phyloP scores from a whole-genome alignment of 92 coral and sea anemone species.

The Virgularia gustaviana region DNA sequence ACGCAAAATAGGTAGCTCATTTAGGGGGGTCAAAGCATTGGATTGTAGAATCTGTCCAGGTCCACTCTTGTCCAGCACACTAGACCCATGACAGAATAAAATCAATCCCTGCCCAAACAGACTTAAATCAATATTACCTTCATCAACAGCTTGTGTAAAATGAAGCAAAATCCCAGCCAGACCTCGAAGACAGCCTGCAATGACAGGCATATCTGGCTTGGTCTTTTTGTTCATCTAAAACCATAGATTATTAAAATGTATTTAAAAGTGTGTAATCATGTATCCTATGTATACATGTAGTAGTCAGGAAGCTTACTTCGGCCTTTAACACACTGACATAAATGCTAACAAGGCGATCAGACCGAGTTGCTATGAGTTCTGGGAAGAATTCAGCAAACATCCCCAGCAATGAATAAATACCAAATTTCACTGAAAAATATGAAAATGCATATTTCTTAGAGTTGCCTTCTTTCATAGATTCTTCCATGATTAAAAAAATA shows the following conservation, averaged over 20 bases:
- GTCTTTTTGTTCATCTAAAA: slow-evolving; percentile 69
- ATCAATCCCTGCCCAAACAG: too few relatives aligned
- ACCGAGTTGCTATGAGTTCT: slow-evolving; percentile 65
- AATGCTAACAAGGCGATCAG: slow-evolving; percentile 71
- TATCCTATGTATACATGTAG: too few relatives aligned
- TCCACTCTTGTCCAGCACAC: not conserved
- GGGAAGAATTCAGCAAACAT: slow-evolving; percentile 86
- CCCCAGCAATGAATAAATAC: slow-evolving; percentile 70
- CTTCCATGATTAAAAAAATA: too few relatives aligned
- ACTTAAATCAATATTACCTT: slow-evolving; percentile 66
- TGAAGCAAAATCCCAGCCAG: slow-evolving; percentile 70
- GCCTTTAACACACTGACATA: slow-evolving; percentile 68
- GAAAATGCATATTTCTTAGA: too few relatives aligned
- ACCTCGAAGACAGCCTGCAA: slow-evolving; percentile 88
- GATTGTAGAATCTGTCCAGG: not conserved
- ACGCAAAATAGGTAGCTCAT: not conserved
- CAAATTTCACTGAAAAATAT: slow-evolving; percentile 70
- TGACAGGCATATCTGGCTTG: slow-evolving; percentile 87
- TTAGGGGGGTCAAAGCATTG: not conserved
- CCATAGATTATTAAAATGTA: too few relatives aligned
- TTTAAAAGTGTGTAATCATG: too few relatives aligned
- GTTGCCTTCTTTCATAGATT: too few relatives aligned
- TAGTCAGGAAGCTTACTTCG: slow-evolving; percentile 57
- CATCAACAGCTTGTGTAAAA: slow-evolving; percentile 88
- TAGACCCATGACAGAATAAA: too few relatives aligned